These are phyloP conservation scores for Nomada fucata DNA, from an alignment of 2,888 invertebrate genomes.

Conservation along the genomic window DNA sequence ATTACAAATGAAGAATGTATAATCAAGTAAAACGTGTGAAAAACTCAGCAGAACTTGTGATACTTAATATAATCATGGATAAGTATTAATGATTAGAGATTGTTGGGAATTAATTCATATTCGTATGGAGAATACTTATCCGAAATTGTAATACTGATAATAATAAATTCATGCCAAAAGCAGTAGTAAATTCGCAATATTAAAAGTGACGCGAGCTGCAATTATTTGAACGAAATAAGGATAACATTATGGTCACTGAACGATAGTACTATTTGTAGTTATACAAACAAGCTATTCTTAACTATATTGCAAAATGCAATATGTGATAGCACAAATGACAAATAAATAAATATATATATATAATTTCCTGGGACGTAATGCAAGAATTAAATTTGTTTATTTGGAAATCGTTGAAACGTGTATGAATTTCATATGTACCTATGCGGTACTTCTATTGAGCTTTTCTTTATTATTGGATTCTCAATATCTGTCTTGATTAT, in stretches of 20 bases:
- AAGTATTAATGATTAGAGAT: conserved; percentile 19
- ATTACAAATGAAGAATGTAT: conserved; percentile 26
- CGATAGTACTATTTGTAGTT: conserved; percentile 54
- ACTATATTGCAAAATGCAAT: conserved; percentile 61
- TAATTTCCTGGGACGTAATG: conserved; percentile 24
- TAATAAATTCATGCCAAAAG: conserved; percentile 59
- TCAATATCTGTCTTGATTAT: conserved; percentile 42
- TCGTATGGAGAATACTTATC: conserved; percentile 40
- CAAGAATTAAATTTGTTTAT: conserved; percentile 36
- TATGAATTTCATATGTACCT: conserved; percentile 40
- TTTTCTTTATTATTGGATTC: conserved; percentile 32
- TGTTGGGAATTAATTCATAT: conserved; percentile 26
- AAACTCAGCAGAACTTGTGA: conserved; percentile 27
- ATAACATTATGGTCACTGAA: conserved; percentile 55
- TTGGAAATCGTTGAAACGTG: conserved; percentile 41
- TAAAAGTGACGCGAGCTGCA: conserved; percentile 52
- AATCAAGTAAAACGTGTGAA: conserved; percentile 29
- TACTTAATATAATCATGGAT: conserved; percentile 15
- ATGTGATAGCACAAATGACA: conserved; percentile 52
- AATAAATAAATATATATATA: conserved; percentile 33
- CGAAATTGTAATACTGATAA: conserved; percentile 57
- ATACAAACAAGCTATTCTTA: conserved; percentile 61
- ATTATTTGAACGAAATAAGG: conserved; percentile 54
- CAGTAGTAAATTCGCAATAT: conserved; percentile 47
- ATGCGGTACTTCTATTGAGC: conserved; percentile 47